Base-by-base conservation (phyloP, 2,888 invertebrate genomes). In the Taenaris catops region DNA sequence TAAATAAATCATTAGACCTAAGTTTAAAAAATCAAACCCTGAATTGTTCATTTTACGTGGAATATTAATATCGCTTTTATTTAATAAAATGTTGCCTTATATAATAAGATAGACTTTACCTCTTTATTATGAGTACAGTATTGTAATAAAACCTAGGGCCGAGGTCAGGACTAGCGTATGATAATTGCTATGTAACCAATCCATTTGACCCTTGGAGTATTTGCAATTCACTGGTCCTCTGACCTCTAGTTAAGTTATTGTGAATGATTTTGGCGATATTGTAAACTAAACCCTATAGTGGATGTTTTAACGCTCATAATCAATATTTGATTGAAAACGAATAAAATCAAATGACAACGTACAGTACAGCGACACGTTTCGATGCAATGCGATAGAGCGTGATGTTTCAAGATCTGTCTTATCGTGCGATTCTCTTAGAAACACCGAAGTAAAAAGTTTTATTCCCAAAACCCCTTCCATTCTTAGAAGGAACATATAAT, bases 131-230 rank as follows among this genome's bases (percentile, higher is more conserved):
- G n/a, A 18, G 10, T 18, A 20, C 3, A 11, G 11, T 20, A 10
- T 9, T 23, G 31, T 23, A 31, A 17, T 14, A 23, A 23, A 21
- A 21, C 23, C 21, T 31, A 23, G 14, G 21, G 23, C 16, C 31
- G 31, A 31, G 32, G 32, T 32, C 24, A 25, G 11, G 11, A 16
- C 27, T 36, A 29, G 28, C 21, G 18, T 29, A 29, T 29, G 14
- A 17, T 29, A 38, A 33, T 33, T 33, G 27, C 23, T 21, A 33
- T 19, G 32, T 27, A 38, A 27, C 23, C 23, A 12, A 38, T 23
- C 17, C 31, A 12, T 32, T 23, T 26, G 25, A 32, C 25, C 37
- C 26, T 24, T 14, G 4, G 25, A 11, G 11, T 27, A 33, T 38
- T 33, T 33, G 27, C 26, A 11, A 31, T 38, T 24, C 38, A 32